Percentiles rank a stretch among this genome's conserved stretches.
phyloP scores from a whole-genome alignment of 2,113 vertebrate species.

The Grammomys surdaster region DNA sequence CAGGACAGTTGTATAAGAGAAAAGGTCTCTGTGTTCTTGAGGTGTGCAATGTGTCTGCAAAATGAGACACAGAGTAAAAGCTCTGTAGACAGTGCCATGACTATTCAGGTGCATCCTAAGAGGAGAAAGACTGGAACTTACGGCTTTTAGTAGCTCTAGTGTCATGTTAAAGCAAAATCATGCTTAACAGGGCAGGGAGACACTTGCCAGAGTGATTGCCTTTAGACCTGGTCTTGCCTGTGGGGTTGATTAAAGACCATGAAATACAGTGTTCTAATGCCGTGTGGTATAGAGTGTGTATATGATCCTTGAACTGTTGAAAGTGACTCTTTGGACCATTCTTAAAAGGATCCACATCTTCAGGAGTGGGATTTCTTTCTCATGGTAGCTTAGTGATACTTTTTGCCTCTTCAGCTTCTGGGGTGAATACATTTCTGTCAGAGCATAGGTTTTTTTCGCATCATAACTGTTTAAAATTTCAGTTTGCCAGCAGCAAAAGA shows the following conservation, averaged over 20 bases:
- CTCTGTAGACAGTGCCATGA: neutral
- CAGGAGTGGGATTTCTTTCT: neutral
- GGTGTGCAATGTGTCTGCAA: neutral
- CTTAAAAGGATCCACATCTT: neutral
- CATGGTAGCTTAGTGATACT: neutral
- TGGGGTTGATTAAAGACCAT: neutral
- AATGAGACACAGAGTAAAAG: neutral
- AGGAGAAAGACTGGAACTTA: neutral
- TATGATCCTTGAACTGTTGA: neutral
- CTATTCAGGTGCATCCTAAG: neutral
- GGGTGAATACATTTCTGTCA: neutral
- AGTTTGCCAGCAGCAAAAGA: neutral
- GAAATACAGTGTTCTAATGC: neutral
- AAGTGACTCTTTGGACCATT: neutral
- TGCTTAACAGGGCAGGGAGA: fast-evolving
- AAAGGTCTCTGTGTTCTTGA: neutral
- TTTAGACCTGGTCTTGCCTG: neutral
- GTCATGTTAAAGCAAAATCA: neutral
- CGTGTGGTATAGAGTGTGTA: neutral
- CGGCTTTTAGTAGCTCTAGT: neutral
- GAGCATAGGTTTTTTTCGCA: neutral
- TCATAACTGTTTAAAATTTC: neutral
- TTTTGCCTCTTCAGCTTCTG: neutral
- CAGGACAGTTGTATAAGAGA: neutral
- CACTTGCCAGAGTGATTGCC: neutral